A percentile compares a stretch with the other conserved stretches of the same genome.
phyloP scores from a whole-genome alignment of 2,888 invertebrate genomes.

The Choreutis nemorana region DNA sequence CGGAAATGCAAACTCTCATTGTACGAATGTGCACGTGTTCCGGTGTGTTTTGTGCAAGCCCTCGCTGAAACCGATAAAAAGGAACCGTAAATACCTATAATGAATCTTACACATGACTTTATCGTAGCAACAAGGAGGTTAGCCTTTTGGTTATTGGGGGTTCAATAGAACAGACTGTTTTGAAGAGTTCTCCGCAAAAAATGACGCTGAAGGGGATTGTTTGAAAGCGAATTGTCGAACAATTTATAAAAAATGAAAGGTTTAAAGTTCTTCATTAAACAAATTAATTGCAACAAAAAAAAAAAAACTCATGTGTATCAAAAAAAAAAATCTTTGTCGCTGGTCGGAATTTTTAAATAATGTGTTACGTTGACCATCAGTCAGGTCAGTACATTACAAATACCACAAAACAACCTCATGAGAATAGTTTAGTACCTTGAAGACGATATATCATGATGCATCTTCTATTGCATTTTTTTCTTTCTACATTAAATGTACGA shows the following conservation, averaged over 20 bases:
- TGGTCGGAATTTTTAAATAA: no score
- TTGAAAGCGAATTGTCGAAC: no score
- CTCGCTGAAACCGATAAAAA: slow-evolving; percentile 21
- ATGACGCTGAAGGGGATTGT: no score
- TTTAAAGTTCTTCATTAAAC: no score
- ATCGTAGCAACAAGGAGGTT: slow-evolving; percentile 13
- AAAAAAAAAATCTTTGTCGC: no score
- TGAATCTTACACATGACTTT: slow-evolving; percentile 25
- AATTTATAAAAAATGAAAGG: no score
- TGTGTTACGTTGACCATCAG: no score
- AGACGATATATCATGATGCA: slow-evolving; percentile 50
- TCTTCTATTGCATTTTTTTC: slow-evolving; percentile 51
- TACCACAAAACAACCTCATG: slow-evolving; percentile 34
- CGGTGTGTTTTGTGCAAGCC: slow-evolving; percentile 53
- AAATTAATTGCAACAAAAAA: no score
- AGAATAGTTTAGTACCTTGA: slow-evolving; percentile 39
- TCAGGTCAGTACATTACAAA: no score
- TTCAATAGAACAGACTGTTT: no score
- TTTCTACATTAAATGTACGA: slow-evolving; percentile 17
- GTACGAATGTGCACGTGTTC: slow-evolving; percentile 64
- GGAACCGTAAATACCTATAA: slow-evolving; percentile 33
- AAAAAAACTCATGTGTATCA: no score
- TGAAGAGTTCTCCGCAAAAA: no score
- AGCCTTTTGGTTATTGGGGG: slow-evolving; percentile 9
- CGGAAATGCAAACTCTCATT: slow-evolving; percentile 65